Percentiles rank a stretch among this genome's conserved stretches.
Evolutionary conservation across 2,888 invertebrate genomes (phyloP).

Genomic region (Thyatira batis): DNA sequence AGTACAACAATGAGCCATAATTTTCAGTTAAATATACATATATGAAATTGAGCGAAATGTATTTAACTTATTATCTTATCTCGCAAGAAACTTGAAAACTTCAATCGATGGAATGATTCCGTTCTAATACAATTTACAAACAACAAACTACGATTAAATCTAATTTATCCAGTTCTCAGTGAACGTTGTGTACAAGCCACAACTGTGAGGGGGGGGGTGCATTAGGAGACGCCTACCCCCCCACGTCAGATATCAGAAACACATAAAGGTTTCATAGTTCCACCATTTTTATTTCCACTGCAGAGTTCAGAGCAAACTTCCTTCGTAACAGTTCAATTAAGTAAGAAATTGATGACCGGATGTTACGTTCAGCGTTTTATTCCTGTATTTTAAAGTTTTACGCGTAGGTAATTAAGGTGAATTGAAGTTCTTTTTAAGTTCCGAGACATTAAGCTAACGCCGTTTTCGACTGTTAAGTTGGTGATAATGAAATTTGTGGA

Average conservation of each 20-base stretch:
- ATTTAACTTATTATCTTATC: background rate
- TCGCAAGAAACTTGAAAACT: background rate
- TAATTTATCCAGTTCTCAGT: background rate
- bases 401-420: conserved; percentile 14
- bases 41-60: background rate
- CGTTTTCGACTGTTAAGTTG: background rate
- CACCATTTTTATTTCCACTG: conserved; percentile 34
- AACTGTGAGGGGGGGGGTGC: conserved; percentile 5
- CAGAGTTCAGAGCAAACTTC: conserved; percentile 6
- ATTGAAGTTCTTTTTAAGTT: background rate
- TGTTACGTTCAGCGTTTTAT: conserved; percentile 37
- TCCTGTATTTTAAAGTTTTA: conserved; percentile 34
- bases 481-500: background rate
- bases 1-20: too few species aligned
- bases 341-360: conserved; percentile 38
- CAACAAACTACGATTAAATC: background rate
- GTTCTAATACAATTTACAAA: background rate
- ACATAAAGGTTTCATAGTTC: conserved; percentile 43
- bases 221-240: conserved; percentile 26
- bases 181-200: conserved; percentile 1
- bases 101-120: background rate
- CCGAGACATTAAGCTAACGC: background rate
- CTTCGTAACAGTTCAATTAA: conserved; percentile 40
- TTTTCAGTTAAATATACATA: too few species aligned
- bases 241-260: conserved; percentile 32